These are phyloP conservation scores for Urocolius indicus DNA, from an alignment of 2,113 vertebrate genomes.

Conservation along the genomic window DNA sequence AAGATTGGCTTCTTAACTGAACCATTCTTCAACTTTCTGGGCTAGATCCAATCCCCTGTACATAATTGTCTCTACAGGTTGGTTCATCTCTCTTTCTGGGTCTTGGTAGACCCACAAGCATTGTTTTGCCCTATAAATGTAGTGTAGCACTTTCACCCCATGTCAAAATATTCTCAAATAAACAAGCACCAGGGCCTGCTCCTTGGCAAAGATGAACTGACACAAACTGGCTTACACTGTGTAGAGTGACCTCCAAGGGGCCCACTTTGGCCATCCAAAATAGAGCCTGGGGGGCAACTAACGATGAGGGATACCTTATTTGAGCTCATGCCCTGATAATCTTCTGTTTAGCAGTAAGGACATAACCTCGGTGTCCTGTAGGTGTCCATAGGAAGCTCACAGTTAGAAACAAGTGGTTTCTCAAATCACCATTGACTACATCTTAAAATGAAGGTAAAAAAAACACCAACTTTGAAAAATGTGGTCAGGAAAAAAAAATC, in stretches of 20 bases:
- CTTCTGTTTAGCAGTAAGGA: neutral
- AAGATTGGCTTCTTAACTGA: neutral
- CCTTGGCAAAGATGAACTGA: neutral
- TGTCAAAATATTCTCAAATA: neutral
- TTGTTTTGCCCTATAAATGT: neutral
- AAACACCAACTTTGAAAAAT: neutral
- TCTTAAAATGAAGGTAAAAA: neutral
- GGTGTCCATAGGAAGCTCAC: neutral
- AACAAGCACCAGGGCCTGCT: neutral
- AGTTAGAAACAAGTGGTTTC: neutral
- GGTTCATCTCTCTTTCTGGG: neutral
- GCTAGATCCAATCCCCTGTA: neutral
- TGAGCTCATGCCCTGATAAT: neutral
- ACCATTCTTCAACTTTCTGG: neutral
- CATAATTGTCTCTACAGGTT: neutral
- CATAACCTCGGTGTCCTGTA: neutral
- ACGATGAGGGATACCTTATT: fast-evolving
- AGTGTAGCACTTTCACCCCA: neutral
- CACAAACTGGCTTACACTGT: neutral
- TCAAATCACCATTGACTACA: neutral
- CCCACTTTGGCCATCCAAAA: neutral
- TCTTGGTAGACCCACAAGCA: neutral
- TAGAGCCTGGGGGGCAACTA: neutral
- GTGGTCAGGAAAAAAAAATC: neutral
- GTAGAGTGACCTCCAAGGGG: neutral